phyloP scores from a whole-genome alignment of 2,113 vertebrate species.

The Ursus arctos region DNA sequence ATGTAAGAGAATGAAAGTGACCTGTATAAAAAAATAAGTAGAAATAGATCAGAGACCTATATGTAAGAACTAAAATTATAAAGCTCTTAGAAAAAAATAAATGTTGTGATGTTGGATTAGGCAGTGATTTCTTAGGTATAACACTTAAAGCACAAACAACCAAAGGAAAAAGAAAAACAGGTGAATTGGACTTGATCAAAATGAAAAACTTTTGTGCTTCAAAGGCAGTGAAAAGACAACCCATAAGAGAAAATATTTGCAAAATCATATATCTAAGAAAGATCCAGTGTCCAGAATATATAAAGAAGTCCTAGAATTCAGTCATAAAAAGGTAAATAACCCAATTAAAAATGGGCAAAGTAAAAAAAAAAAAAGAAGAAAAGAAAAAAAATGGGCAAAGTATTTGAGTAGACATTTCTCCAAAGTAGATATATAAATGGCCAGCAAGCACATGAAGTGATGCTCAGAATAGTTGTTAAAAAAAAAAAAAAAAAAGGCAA shows the following conservation, averaged over 20 bases:
- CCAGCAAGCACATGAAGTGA: neutral
- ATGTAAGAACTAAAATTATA: neutral
- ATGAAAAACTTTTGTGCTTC: neutral
- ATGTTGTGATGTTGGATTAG: neutral
- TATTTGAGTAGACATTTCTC: neutral
- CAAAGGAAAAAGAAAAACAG: neutral
- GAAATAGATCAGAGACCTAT: neutral
- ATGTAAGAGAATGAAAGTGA: neutral
- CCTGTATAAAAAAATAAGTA: neutral
- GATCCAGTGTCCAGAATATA: neutral
- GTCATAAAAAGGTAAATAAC: neutral
- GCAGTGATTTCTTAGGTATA: neutral
- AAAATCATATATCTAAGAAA: neutral
- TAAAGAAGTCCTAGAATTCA: neutral
- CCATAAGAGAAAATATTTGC: neutral
- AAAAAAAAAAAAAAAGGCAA: neutral
- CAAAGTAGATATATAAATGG: neutral
- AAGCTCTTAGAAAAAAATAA: neutral
- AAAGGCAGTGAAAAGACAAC: neutral
- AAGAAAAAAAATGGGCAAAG: neutral
- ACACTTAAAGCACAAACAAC: neutral
- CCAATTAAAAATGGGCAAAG: conserved; percentile 8
- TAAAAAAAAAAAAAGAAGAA: neutral
- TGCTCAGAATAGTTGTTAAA: neutral
- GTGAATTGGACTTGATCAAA: neutral